Conservation (phyloP, 2,888 invertebrate genomes). For the Meganola albula region DNA sequence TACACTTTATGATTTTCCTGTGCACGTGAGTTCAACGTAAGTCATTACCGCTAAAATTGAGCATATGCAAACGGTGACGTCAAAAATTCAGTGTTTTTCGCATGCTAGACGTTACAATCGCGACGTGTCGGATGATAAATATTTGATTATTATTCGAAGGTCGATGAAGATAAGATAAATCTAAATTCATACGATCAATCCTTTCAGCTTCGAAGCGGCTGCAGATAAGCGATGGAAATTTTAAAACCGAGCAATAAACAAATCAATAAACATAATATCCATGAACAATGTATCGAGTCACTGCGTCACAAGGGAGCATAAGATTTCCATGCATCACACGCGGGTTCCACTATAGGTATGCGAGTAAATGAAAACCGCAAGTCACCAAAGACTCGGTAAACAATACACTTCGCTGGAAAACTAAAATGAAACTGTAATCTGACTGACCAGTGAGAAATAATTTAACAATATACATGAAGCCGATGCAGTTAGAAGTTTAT, state of each 20-base stretch:
- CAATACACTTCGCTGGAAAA: slow-evolving; percentile 9
- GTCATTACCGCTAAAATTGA: too few species aligned
- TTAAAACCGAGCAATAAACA: neutral
- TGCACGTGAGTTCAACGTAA: too few species aligned
- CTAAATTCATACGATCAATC: slow-evolving; percentile 1
- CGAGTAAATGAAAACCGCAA: slow-evolving; percentile 34
- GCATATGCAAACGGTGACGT: too few species aligned
- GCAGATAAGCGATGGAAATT: slow-evolving; percentile 3
- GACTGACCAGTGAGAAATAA: neutral
- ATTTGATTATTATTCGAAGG: slow-evolving; percentile 41
- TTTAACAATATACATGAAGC: slow-evolving; percentile 2
- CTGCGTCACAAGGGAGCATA: slow-evolving; percentile 15
- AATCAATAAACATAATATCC: slow-evolving; percentile 10
- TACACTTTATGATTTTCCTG: too few species aligned
- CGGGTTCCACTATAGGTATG: slow-evolving; percentile 23
- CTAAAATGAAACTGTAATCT: slow-evolving; percentile 12
- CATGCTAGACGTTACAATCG: slow-evolving; percentile 7
- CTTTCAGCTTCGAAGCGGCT: slow-evolving; percentile 4
- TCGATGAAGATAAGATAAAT: slow-evolving; percentile 39
- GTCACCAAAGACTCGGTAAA: slow-evolving; percentile 25
- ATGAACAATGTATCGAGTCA: slow-evolving; percentile 10
- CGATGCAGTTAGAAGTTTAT: slow-evolving; percentile 11
- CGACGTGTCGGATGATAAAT: slow-evolving; percentile 24
- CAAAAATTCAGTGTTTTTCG: neutral
- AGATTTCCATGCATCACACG: slow-evolving; percentile 28